Evolutionary conservation across 92 coral and sea anemone species (phyloP), one percentile per base, ranked within the genome.

Genomic region (Isaurus tuberculatus): DNA sequence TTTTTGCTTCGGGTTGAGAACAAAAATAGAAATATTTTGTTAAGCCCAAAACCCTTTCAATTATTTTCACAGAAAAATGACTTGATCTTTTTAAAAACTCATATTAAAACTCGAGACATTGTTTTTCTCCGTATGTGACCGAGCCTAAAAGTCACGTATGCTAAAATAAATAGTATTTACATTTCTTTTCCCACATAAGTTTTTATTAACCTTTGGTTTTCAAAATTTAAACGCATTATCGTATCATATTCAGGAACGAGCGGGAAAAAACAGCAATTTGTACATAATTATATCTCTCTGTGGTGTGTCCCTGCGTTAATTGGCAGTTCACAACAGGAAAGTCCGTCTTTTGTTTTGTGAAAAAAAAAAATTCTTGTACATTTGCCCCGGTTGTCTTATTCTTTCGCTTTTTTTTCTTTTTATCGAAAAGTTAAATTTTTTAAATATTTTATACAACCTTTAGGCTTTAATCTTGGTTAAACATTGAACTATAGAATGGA

Each of bases 251-350:
- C n/a, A n/a, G n/a, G n/a, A n/a, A n/a, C n/a, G n/a, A n/a, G n/a
- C 46, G 8, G 8, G 8, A 40, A 40, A 6, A 17, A 9, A 9
- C 13, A 44, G 15, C 51, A 44, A 9, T 46, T 0, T 11, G 13
- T 19, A 46, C 16, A 19, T 11, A 46, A 46, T 46, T 46, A 46
- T 11, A 11, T 11, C 53, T 2, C 53, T 3, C 13, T 46, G 2
- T 46, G 53, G 0, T 0, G 19, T 40, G 46, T 11, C 58, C 20
- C 25, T 22, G 63, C 23, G 27, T 7, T 19, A 26, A 19, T 22
- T 55, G 63, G 23, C 28, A 55, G 63, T 8, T 55, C 63, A 22
- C 63, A 55, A 55, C 63, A 55, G 26, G 63, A 55, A 55, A 55
- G 26, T 55, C 23, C 63, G 27, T 55, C 36, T 11, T 13, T 46